Percentiles rank a stretch among this genome's conserved stretches.
Conservation (phyloP, 37 sponge, comb jelly and placozoan genomes). For the Spongilla lacustris region DNA sequence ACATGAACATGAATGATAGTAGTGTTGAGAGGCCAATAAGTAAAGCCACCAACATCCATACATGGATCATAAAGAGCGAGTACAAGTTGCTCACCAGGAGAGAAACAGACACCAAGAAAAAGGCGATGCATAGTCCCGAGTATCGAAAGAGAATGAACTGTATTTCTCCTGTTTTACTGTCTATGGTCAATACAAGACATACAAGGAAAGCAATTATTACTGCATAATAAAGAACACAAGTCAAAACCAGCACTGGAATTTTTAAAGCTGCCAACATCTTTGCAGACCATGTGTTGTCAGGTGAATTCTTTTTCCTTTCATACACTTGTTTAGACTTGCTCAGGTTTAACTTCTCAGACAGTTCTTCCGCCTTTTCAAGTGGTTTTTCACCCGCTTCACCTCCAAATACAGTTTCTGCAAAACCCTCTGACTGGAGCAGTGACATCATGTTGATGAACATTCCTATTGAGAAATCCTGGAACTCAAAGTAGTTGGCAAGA, state of each 20-base stretch:
- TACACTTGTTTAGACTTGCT: slow-evolving; percentile 29
- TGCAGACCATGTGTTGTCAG: background rate
- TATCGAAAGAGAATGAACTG: background rate
- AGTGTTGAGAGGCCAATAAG: background rate
- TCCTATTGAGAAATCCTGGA: slow-evolving; percentile 41
- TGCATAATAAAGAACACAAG: background rate
- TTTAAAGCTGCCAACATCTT: background rate
- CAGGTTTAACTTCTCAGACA: slow-evolving; percentile 28
- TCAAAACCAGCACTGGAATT: background rate
- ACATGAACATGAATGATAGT: background rate
- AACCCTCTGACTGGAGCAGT: slow-evolving; percentile 36
- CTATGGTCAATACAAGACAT: background rate
- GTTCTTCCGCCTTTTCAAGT: slow-evolving; percentile 17
- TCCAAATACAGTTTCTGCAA: slow-evolving; percentile 51
- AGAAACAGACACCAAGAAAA: background rate
- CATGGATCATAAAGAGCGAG: background rate
- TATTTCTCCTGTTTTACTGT: background rate
- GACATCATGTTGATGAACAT: slow-evolving; percentile 58
- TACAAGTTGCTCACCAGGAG: background rate
- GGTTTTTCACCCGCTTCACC: slow-evolving; percentile 7
- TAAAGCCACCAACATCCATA: background rate
- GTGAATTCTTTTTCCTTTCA: background rate
- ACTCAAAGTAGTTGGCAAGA: slow-evolving; percentile 54
- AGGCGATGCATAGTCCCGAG: background rate
- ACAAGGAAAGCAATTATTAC: background rate